phyloP scores from a whole-genome alignment of 2,888 invertebrate genomes.

The Dryadula phaetusa region DNA sequence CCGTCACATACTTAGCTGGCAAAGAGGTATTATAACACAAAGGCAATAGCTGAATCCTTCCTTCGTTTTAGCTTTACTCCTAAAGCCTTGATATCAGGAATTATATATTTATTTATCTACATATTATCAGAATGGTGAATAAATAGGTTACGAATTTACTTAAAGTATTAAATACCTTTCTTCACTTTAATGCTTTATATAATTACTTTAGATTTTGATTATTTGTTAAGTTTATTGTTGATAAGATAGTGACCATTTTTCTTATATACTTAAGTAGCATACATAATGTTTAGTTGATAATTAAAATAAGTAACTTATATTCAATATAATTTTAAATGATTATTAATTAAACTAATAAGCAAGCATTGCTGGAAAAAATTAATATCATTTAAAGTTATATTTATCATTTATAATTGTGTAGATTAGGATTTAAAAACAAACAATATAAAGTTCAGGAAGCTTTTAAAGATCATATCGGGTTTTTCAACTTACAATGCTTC shows the following conservation, averaged over 20 bases:
- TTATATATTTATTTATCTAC: not conserved
- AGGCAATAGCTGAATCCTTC: slow-evolving; percentile 51
- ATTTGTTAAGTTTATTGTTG: too few relatives aligned
- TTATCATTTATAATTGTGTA: not conserved
- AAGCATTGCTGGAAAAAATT: not conserved
- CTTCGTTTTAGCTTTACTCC: not conserved
- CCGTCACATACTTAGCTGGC: slow-evolving; percentile 57
- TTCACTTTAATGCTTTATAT: too few relatives aligned
- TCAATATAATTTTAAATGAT: too few relatives aligned
- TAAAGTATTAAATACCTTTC: too few relatives aligned
- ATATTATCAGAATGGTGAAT: too few relatives aligned
- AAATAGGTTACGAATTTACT: too few relatives aligned
- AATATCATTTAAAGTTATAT: not conserved
- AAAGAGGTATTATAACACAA: slow-evolving; percentile 55
- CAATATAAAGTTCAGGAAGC: slow-evolving; percentile 11
- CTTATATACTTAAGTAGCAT: too few relatives aligned
- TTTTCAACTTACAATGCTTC: slow-evolving; percentile 21
- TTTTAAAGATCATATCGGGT: slow-evolving; percentile 23
- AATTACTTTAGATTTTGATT: too few relatives aligned
- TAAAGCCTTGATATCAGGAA: not conserved
- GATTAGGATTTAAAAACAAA: not conserved
- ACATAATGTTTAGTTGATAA: too few relatives aligned
- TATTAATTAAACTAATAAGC: too few relatives aligned
- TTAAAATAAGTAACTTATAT: too few relatives aligned
- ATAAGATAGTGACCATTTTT: too few relatives aligned